These are phyloP conservation scores for Patiria pectinifera DNA, from an alignment of 53 echinoderm and acorn worm species.

Conservation along the genomic window DNA sequence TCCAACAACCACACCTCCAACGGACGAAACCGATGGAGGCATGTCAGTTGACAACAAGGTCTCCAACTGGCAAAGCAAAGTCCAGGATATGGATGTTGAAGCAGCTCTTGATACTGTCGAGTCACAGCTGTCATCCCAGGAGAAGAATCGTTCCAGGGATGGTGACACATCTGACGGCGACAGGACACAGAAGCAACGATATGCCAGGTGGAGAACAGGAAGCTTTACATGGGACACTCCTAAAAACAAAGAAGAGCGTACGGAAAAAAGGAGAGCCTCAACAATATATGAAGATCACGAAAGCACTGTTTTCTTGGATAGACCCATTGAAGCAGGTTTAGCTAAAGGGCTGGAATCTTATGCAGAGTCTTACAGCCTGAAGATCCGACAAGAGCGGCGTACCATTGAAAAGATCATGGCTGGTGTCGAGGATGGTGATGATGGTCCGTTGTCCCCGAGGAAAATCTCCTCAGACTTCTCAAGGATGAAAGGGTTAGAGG, in stretches of 20 bases:
- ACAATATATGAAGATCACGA: conserved; percentile 62
- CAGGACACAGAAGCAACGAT: conserved; percentile 45
- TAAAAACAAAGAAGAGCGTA: conserved; percentile 61
- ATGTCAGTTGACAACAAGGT: conserved; percentile 54
- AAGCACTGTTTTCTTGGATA: conserved; percentile 66
- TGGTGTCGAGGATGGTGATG: conserved; percentile 61
- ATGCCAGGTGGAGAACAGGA: conserved; percentile 45
- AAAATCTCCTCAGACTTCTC: conserved; percentile 34
- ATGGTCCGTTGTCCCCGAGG: conserved; percentile 42
- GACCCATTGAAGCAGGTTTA: conserved; percentile 69
- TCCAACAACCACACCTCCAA: not conserved
- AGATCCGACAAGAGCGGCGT: conserved; percentile 76
- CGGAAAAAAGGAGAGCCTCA: conserved; percentile 38
- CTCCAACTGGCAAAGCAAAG: conserved; percentile 62
- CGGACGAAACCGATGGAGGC: conserved; percentile 4
- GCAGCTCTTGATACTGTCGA: conserved; percentile 80
- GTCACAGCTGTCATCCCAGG: conserved; percentile 69
- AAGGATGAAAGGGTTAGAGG: conserved; percentile 53
- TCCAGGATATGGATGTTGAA: conserved; percentile 75
- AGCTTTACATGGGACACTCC: conserved; percentile 59
- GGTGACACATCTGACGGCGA: conserved; percentile 2
- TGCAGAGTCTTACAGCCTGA: conserved; percentile 58
- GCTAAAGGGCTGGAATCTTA: conserved; percentile 62
- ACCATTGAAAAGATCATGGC: conserved; percentile 80
- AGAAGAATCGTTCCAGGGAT: conserved; percentile 55